Percentiles rank a stretch among this genome's conserved stretches.
Evolutionary conservation across 2,113 vertebrate species (phyloP).

Genomic region (Spea bombifrons): DNA sequence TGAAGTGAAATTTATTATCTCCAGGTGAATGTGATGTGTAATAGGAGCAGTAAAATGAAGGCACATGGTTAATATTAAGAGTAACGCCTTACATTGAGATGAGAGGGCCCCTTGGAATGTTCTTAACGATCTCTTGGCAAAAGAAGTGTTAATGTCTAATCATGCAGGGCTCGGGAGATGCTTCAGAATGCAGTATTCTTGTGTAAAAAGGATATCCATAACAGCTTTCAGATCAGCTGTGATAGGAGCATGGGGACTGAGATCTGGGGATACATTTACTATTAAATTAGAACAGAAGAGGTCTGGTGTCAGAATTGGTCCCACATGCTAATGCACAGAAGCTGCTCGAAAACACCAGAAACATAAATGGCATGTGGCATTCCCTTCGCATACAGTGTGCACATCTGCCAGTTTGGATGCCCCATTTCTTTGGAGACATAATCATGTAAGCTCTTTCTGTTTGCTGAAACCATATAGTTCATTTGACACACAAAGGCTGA

Average conservation of each 20-base stretch:
- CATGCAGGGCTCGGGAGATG: neutral
- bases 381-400: neutral
- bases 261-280: neutral
- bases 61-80: neutral
- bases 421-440: neutral
- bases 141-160: conserved; percentile 19
- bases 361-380: neutral
- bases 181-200: neutral
- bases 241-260: neutral
- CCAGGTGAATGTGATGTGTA: too few relatives aligned
- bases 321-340: neutral
- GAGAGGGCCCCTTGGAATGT: conserved; percentile 6
- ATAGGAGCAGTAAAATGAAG: too few relatives aligned
- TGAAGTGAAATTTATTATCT: too few relatives aligned
- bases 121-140: neutral
- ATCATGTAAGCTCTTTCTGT: neutral
- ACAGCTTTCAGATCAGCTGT: neutral
- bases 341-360: neutral
- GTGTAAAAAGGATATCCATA: neutral
- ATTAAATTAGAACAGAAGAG: neutral
- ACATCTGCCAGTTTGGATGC: neutral
- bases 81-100: neutral
- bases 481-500: too few relatives aligned
- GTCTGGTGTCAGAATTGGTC: neutral
- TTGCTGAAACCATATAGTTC: neutral